Base-by-base conservation (phyloP, 2,888 invertebrate genomes). In the Prosapia bicincta region DNA sequence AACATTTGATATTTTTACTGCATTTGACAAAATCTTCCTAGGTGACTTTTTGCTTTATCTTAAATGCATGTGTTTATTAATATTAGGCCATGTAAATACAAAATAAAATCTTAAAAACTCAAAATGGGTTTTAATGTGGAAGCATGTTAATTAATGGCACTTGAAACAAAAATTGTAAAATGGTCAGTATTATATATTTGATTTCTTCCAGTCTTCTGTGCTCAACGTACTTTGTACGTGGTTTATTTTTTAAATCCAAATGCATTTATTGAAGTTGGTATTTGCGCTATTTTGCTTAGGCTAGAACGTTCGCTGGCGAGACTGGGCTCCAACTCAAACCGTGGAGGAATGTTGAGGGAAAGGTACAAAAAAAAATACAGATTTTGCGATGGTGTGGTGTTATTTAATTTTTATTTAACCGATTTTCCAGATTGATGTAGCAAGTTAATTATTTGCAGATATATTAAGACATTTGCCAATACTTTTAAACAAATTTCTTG, bases 331-430 rank as follows among this genome's bases (percentile, higher is more conserved):
- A 83, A 84, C 82, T 69, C 72, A 30, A 84, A 83, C 81, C 85
- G 84, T 82, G 83, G 84, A 80, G 86, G 87, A 83, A 85, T 87
- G 83, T 86, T 86, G 86, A 85, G 87, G 86, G 86, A 87, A 86
- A 87, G 87, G 87, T 87, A 87, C 84, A 78, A 68, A 25, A 75
- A n/a, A 74, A 79, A 78, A 77, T 10, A 54, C 54, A 54, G 54
- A 20, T 54, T 54, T 54, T 78, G 79, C 78, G 79, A 77, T 78
- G 79, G 78, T 79, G 79, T 80, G 69, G 65, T 69, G 71, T 68
- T 38, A 6, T 78, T 72, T 30, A 24, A 28, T 43, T 67, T 43
- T 30, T 20, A 20, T 69, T 54, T 76, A 30, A 5, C 69, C 54
- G 71, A 43, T 68, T 71, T 77, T 76, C 3, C 69, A 43, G 69